Conservation (phyloP, 1,140 invertebrate species). For the Lerema accius region DNA sequence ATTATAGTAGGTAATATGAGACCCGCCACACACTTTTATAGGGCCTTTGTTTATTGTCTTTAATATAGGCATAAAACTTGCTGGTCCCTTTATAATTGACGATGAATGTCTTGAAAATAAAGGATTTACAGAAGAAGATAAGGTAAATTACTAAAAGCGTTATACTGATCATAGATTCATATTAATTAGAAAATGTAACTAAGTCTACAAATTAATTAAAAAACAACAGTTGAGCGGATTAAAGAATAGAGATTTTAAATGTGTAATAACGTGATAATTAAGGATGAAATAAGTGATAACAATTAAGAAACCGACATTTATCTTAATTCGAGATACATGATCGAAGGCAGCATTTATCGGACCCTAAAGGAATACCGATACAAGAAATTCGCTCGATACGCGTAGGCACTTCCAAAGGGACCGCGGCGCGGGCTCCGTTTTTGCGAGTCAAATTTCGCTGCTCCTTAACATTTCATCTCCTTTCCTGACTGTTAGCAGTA, state of each 20-base stretch:
- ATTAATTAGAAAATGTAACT: too few relatives aligned
- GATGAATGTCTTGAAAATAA: slow-evolving; percentile 5
- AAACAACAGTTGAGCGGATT: too few relatives aligned
- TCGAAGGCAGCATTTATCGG: slow-evolving; percentile 25
- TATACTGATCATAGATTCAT: too few relatives aligned
- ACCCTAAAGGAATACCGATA: slow-evolving; percentile 32
- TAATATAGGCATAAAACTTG: slow-evolving; percentile 3
- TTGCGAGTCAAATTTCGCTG: slow-evolving; percentile 61
- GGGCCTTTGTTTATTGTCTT: slow-evolving; percentile 45
- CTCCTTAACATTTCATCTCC: slow-evolving; percentile 49
- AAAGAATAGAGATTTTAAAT: too few relatives aligned
- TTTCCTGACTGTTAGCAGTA: slow-evolving; percentile 55
- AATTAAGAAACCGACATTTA: slow-evolving; percentile 24
- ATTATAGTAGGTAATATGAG: slow-evolving; percentile 46
- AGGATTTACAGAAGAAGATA: not conserved
- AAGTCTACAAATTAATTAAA: not conserved
- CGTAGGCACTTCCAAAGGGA: slow-evolving; percentile 60
- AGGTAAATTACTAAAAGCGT: too few relatives aligned
- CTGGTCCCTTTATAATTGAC: slow-evolving; percentile 16
- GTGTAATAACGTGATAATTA: not conserved
- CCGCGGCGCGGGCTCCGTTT: slow-evolving; percentile 51
- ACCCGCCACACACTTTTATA: slow-evolving; percentile 51
- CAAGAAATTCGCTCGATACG: slow-evolving; percentile 49
- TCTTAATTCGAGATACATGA: slow-evolving; percentile 33
- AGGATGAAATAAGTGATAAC: slow-evolving; percentile 28